Evolutionary conservation across 2,113 vertebrate species (phyloP).

Genomic region (Brienomyrus brachyistius): DNA sequence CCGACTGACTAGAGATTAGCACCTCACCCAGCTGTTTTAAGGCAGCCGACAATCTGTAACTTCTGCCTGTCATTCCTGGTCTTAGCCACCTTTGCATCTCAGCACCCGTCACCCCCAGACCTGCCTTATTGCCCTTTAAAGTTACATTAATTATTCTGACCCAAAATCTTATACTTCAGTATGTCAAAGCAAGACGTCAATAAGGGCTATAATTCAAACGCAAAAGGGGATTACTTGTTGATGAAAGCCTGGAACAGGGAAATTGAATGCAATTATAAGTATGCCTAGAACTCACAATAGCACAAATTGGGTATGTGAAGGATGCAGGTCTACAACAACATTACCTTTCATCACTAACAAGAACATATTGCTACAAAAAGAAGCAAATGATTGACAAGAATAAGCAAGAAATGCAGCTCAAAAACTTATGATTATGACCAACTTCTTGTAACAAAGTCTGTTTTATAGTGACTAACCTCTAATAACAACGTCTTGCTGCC

Average conservation of each 20-base stretch:
- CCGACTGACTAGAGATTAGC: background rate
- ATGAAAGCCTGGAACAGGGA: background rate
- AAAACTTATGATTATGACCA: background rate
- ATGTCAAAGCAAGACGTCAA: background rate
- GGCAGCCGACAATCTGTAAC: background rate
- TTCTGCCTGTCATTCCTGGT: background rate
- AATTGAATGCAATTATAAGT: background rate
- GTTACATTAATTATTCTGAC: background rate
- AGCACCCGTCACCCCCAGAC: background rate
- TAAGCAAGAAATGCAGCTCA: background rate
- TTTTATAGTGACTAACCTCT: background rate
- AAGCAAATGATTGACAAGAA: background rate
- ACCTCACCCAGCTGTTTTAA: background rate
- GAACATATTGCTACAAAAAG: background rate
- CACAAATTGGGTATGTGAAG: background rate
- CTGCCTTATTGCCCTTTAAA: background rate
- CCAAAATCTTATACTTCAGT: background rate
- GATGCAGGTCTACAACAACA: background rate
- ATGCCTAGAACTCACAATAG: background rate
- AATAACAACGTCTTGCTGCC: background rate
- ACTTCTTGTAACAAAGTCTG: background rate
- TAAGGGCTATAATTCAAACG: background rate
- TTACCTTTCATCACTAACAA: background rate
- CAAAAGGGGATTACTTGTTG: background rate
- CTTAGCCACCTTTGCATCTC: background rate